These are phyloP conservation scores for Polypterus senegalus DNA, from an alignment of 2,113 vertebrate genomes.

Conservation along the genomic window DNA sequence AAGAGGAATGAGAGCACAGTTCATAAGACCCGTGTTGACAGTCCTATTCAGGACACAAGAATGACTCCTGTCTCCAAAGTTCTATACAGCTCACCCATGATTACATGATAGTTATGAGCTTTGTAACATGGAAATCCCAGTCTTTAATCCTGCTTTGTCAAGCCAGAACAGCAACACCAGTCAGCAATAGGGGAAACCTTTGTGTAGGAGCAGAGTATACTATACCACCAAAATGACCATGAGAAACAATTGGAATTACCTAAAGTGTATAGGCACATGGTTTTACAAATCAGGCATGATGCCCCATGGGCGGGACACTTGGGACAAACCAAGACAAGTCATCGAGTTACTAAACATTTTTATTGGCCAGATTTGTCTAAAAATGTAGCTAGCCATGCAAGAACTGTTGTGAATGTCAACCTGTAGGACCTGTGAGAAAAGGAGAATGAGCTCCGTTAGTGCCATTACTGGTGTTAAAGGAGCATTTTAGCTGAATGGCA, in stretches of 20 bases:
- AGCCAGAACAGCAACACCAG: background rate
- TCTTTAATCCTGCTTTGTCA: conserved; percentile 1
- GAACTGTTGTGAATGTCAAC: conserved; percentile 3
- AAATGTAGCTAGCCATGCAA: background rate
- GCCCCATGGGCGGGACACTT: conserved; percentile 5
- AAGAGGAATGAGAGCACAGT: background rate
- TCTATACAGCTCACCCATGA: too few relatives aligned
- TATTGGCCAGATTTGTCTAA: conserved; percentile 3
- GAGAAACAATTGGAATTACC: background rate
- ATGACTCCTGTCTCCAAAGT: background rate
- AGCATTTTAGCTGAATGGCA: background rate
- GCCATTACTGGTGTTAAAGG: background rate
- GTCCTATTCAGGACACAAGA: too few relatives aligned
- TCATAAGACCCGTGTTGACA: background rate
- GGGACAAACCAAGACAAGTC: background rate
- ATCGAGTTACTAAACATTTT: background rate
- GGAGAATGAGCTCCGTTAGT: background rate
- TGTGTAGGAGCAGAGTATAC: background rate
- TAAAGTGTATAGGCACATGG: background rate
- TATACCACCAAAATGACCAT: background rate
- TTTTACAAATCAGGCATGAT: background rate
- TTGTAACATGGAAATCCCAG: background rate
- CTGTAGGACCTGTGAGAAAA: background rate
- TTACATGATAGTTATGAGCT: background rate
- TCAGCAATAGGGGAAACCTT: background rate